phyloP scores from a whole-genome alignment of 2,888 invertebrate genomes.

The Chymomyza fuscimana region DNA sequence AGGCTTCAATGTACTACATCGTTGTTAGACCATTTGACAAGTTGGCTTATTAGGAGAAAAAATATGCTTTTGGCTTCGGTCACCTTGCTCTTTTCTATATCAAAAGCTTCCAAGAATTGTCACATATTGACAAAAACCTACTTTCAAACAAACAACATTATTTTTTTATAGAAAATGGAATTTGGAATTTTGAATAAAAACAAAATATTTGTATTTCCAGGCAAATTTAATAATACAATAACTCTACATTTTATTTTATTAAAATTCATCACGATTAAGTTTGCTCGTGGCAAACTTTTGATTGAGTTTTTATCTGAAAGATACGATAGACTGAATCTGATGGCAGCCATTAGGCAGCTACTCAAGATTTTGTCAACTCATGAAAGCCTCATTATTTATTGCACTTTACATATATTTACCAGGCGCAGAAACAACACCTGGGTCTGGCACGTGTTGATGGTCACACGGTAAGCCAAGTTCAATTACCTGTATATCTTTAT shows the following conservation, averaged over 20 bases:
- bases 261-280: not conserved
- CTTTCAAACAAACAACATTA: no score
- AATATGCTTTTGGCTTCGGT: no score
- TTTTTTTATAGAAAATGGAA: no score
- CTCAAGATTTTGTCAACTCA: slow-evolving; percentile 34
- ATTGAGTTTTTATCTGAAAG: slow-evolving; percentile 33
- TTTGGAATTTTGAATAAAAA: no score
- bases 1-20: no score
- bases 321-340: not conserved
- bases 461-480: not conserved
- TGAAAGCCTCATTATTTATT: slow-evolving; percentile 38
- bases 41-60: no score
- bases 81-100: no score
- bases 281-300: slow-evolving; percentile 17
- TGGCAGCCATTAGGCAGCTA: not conserved
- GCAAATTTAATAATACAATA: no score
- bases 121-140: no score
- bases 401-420: not conserved
- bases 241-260: not conserved
- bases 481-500: not conserved
- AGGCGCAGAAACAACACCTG: not conserved
- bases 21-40: no score
- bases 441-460: not conserved
- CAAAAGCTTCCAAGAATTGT: no score
- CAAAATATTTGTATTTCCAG: no score